phyloP scores from a whole-genome alignment of 1,140 invertebrate genomes.

The Mactra quadrangularis region DNA sequence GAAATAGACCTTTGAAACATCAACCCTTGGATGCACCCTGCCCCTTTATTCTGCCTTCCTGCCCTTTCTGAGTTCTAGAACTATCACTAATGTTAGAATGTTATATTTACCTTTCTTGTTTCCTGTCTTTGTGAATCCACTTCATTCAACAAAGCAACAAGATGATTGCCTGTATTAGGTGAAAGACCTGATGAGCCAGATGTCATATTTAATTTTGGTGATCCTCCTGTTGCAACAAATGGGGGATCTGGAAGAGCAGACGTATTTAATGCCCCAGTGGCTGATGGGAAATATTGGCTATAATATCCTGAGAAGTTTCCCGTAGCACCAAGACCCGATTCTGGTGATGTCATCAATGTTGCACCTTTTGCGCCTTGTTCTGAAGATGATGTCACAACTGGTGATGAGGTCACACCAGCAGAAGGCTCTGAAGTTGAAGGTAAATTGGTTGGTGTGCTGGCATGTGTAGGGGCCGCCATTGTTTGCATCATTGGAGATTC shows the following conservation, averaged over 20 bases:
- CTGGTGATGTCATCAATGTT: conserved; percentile 20
- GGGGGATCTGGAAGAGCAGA: conserved; percentile 41
- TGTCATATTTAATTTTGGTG: conserved; percentile 5
- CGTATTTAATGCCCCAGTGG: conserved; percentile 4
- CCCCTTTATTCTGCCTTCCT: too few relatives aligned
- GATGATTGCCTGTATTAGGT: conserved; percentile 34
- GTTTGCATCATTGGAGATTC: conserved; percentile 10
- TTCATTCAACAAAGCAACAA: conserved; percentile 32
- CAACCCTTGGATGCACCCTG: too few relatives aligned
- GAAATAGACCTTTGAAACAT: too few relatives aligned
- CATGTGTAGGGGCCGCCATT: conserved; percentile 10
- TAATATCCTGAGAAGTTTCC: conserved; percentile 24
- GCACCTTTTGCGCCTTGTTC: conserved; percentile 14
- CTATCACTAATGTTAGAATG: too few relatives aligned
- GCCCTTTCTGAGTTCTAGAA: too few relatives aligned
- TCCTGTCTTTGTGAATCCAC: conserved; percentile 56
- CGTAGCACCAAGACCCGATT: conserved; percentile 45
- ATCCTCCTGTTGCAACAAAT: conserved; percentile 21
- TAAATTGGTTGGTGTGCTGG: background rate
- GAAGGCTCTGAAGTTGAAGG: background rate
- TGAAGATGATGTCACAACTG: background rate
- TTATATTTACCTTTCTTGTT: conserved; percentile 38
- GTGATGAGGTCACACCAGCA: background rate
- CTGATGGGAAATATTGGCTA: conserved; percentile 11
- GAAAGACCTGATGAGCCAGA: conserved; percentile 1